A percentile compares a stretch with the other conserved stretches of the same genome.
phyloP scores from a whole-genome alignment of 2,797 vertebrate genomes.

The Mormyrops boulengeri region DNA sequence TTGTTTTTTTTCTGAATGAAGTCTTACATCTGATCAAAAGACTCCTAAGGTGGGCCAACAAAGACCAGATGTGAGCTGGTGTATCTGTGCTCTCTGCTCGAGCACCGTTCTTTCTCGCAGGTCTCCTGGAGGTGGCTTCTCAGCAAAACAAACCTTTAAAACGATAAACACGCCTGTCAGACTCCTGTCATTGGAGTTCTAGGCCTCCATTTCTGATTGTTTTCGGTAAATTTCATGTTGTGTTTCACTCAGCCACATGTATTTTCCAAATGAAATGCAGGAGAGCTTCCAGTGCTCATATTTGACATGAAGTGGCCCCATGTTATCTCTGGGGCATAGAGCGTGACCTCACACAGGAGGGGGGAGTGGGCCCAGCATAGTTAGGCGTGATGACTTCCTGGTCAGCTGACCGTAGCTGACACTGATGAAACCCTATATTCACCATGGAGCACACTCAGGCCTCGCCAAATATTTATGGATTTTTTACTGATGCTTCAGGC shows the following conservation, averaged over 20 bases:
- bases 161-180: slow-evolving; percentile 19
- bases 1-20: neutral
- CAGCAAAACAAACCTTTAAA: neutral
- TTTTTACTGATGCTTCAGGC: slow-evolving; percentile 38
- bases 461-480: slow-evolving; percentile 24
- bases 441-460: neutral
- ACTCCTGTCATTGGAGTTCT: neutral
- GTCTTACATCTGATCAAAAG: slow-evolving; percentile 50
- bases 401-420: slow-evolving; percentile 22
- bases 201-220: neutral
- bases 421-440: slow-evolving; percentile 20
- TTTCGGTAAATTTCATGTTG: slow-evolving; percentile 8
- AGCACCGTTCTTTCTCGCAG: slow-evolving; percentile 45
- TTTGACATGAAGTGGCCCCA: neutral
- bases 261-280: slow-evolving; percentile 8
- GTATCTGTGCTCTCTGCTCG: slow-evolving; percentile 35
- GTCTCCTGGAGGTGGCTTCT: neutral
- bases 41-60: slow-evolving; percentile 51
- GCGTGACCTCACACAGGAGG: neutral
- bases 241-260: neutral
- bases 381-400: neutral
- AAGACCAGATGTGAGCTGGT: slow-evolving; percentile 64
- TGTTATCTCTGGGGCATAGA: slow-evolving; percentile 3
- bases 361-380: neutral
- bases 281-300: neutral